Evolutionary conservation across 23 tunicate genomes (phyloP).

Genomic region (Corella eumyota): DNA sequence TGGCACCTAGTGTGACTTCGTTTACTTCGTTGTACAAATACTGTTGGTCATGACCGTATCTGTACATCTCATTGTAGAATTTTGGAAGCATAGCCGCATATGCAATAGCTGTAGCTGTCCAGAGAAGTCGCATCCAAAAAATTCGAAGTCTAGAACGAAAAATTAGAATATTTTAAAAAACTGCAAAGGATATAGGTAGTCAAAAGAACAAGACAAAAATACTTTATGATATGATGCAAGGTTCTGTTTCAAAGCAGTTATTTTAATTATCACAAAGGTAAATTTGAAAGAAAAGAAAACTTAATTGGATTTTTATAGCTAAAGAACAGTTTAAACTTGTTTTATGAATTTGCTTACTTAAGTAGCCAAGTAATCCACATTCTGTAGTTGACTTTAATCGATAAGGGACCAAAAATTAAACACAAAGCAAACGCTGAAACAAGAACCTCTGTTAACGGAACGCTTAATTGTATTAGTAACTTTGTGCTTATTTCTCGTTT

Average conservation of each 20-base stretch:
- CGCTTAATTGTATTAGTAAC: not conserved
- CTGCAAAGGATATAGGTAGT: no score
- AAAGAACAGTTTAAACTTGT: no score
- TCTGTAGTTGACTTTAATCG: not conserved
- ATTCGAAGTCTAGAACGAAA: constrained; percentile 3
- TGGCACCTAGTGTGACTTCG: not conserved
- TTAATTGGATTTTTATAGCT: no score
- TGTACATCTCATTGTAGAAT: not conserved
- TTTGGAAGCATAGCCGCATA: not conserved
- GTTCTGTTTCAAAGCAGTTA: no score
- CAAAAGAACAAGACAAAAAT: no score
- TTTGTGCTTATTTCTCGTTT: not conserved
- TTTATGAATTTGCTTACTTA: not conserved
- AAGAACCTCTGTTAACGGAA: constrained; percentile 1
- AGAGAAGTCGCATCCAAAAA: constrained; percentile 7
- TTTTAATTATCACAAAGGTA: no score
- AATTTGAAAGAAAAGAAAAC: no score
- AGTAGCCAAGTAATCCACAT: constrained; percentile 2
- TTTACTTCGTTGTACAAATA: not conserved
- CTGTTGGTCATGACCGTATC: not conserved
- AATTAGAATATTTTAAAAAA: no score
- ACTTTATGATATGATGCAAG: no score
- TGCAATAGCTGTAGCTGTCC: not conserved
- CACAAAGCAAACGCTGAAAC: not conserved
- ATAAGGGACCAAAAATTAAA: constrained; percentile 8